A percentile compares a stretch with the other conserved stretches of the same genome.
Conservation (phyloP, 1,140 invertebrate species). For the Teleopsis dalmanni region DNA sequence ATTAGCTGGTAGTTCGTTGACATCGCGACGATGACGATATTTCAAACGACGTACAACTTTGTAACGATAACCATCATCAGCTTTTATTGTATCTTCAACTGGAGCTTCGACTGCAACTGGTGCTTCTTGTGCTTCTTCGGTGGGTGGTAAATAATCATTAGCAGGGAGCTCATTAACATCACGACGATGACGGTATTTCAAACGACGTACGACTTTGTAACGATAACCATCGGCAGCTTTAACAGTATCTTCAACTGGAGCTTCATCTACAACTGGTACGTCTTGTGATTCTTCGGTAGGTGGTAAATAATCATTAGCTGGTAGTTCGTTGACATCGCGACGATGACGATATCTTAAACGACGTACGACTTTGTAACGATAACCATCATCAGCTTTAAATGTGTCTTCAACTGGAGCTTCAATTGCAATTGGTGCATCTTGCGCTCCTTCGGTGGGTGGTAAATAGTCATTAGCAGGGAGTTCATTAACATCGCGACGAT, state of each 20-base stretch:
- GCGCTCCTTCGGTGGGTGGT: constrained; percentile 20
- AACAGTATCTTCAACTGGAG: constrained; percentile 23
- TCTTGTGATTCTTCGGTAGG: constrained; percentile 14
- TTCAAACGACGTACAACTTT: constrained; percentile 20
- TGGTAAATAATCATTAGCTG: constrained; percentile 23
- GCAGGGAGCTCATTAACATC: constrained; percentile 27
- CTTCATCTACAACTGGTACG: constrained; percentile 23
- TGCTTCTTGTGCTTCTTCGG: constrained; percentile 9
- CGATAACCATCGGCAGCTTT: constrained; percentile 33
- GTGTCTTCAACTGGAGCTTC: constrained; percentile 11
- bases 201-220: constrained; percentile 37
- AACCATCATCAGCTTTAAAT: constrained; percentile 25
- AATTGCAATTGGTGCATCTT: constrained; percentile 15
- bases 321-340: constrained; percentile 26
- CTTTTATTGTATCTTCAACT: neutral
- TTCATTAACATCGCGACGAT: constrained; percentile 24
- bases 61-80: constrained; percentile 14
- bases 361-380: constrained; percentile 33
- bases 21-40: constrained; percentile 27
- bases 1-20: constrained; percentile 19
- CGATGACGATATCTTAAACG: constrained; percentile 26
- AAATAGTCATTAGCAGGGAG: constrained; percentile 28
- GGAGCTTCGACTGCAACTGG: constrained; percentile 6
- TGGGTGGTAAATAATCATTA: constrained; percentile 18
- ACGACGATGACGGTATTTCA: constrained; percentile 32